Conservation (phyloP, 2,113 vertebrate species). For the Oreochromis tanganicae region DNA sequence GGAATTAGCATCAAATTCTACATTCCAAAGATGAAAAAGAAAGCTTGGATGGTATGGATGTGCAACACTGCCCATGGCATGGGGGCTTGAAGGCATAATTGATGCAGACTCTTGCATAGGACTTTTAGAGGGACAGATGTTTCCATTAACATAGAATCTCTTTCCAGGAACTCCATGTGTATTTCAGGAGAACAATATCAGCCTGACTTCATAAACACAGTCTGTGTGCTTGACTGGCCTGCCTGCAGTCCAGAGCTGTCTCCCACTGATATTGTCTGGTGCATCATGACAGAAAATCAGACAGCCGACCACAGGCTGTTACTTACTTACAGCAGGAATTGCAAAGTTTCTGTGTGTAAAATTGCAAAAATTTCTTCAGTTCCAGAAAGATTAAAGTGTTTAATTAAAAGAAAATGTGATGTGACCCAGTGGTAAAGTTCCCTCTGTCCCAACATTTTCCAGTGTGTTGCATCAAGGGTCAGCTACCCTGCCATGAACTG, state of each 20-base stretch:
- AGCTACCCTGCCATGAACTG: background rate
- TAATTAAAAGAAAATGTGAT: background rate
- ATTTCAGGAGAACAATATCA: background rate
- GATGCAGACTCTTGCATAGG: background rate
- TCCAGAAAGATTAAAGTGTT: background rate
- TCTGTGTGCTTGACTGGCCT: background rate
- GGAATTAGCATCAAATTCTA: background rate
- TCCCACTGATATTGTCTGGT: background rate
- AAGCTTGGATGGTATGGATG: background rate
- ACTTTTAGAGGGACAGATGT: background rate
- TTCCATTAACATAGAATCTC: background rate
- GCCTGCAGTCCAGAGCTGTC: background rate
- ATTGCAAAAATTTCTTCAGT: background rate
- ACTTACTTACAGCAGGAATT: background rate
- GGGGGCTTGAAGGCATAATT: background rate
- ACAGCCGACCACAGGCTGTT: background rate
- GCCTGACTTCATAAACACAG: background rate
- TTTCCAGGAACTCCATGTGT: background rate
- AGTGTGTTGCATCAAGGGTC: background rate
- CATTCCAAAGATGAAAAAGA: background rate
- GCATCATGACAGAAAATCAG: background rate
- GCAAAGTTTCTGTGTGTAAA: background rate
- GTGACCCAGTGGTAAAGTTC: background rate
- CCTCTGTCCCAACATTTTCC: background rate
- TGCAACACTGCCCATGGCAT: background rate